These are phyloP conservation scores for Dicroscelio sp. DNA, from an alignment of 2,888 invertebrate genomes.

Conservation along the genomic window DNA sequence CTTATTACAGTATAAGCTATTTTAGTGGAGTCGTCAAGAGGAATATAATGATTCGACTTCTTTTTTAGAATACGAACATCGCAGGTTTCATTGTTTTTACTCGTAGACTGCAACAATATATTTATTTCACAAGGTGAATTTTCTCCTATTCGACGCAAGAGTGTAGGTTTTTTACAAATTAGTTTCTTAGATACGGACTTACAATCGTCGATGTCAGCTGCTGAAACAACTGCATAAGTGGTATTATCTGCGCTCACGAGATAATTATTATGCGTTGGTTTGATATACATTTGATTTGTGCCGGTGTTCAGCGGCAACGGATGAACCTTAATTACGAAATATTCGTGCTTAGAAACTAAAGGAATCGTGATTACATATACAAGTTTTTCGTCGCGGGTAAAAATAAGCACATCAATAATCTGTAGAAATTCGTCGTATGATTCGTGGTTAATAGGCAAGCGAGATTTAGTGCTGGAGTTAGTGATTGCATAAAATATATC, in stretches of 20 bases:
- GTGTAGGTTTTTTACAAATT: not conserved
- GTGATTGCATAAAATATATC: not conserved
- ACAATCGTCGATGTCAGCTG: not conserved
- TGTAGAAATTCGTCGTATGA: not conserved
- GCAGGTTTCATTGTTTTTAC: too few relatives aligned
- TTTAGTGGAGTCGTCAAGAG: too few relatives aligned
- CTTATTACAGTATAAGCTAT: too few relatives aligned
- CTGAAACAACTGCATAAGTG: not conserved
- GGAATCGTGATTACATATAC: not conserved
- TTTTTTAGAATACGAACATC: too few relatives aligned
- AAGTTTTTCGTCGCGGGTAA: not conserved
- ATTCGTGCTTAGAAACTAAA: not conserved
- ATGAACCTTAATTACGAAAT: not conserved
- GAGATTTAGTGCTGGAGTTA: not conserved
- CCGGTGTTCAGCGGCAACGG: not conserved
- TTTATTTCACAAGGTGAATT: too few relatives aligned
- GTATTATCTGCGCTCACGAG: not conserved
- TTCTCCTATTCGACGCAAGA: not conserved
- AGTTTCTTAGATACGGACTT: not conserved
- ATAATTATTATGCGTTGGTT: not conserved
- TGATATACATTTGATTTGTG: not conserved
- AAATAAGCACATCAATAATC: not conserved
- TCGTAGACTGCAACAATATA: too few relatives aligned
- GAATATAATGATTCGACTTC: too few relatives aligned
- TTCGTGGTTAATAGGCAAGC: not conserved